Evolutionary conservation across 1,140 invertebrate genomes (phyloP).

Genomic region (Aplysia californica): DNA sequence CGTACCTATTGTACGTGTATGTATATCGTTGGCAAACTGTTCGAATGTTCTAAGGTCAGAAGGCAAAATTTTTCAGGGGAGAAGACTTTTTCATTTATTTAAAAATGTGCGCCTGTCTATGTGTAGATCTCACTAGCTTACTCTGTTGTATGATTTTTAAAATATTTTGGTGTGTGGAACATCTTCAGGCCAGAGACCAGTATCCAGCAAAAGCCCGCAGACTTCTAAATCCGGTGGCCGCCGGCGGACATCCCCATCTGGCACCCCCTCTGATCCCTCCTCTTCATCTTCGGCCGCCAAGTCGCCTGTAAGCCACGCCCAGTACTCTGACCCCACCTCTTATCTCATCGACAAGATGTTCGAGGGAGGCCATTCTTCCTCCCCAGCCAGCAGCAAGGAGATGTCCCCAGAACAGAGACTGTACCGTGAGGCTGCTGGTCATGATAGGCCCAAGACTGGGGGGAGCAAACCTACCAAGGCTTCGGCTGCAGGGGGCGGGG

Average conservation of each 20-base stretch:
- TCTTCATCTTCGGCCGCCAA: too few species aligned
- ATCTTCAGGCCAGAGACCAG: conserved; percentile 20
- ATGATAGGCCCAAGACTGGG: conserved; percentile 33
- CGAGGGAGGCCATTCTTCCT: conserved; percentile 24
- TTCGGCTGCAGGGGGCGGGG: too few species aligned
- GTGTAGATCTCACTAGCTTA: neutral
- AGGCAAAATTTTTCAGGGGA: neutral
- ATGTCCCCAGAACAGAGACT: conserved; percentile 48
- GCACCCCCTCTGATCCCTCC: conserved; percentile 26
- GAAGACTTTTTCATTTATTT: neutral
- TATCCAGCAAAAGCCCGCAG: conserved; percentile 28
- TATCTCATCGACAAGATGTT: conserved; percentile 60
- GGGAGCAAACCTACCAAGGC: too few species aligned
- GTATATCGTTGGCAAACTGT: too few species aligned
- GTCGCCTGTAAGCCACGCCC: too few species aligned
- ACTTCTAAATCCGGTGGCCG: conserved; percentile 4
- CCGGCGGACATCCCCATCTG: conserved; percentile 9
- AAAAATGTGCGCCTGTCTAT: neutral
- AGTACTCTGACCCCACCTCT: conserved; percentile 41
- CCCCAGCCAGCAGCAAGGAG: conserved; percentile 23
- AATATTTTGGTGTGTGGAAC: neutral
- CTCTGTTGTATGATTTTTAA: neutral
- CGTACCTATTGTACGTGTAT: too few species aligned
- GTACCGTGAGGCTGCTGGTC: conserved; percentile 49
- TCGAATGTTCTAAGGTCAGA: too few species aligned